These are phyloP conservation scores for Corythoichthys haematopterus DNA, from an alignment of 2,113 vertebrate species.

Conservation along the genomic window DNA sequence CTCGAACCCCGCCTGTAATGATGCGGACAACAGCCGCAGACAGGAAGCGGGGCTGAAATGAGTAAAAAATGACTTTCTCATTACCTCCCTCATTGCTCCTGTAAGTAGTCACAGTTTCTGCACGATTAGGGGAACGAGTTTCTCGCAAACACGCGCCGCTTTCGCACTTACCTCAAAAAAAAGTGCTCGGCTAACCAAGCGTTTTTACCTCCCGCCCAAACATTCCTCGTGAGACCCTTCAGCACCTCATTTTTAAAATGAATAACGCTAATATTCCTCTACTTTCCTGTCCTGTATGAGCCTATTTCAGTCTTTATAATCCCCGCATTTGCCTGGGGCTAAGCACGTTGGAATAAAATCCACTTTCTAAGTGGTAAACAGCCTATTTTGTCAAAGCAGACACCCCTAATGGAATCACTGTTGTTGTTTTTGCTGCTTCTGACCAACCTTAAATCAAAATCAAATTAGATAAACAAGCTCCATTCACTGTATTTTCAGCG, in stretches of 20 bases:
- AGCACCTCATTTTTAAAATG: conserved; percentile 8
- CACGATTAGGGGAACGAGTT: conserved; percentile 71
- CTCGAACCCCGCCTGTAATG: conserved; percentile 51
- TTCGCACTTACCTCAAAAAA: conserved; percentile 9
- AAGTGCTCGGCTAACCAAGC: conserved; percentile 19
- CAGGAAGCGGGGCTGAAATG: conserved; percentile 71
- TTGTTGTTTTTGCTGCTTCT: conserved; percentile 5
- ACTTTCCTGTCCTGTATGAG: conserved; percentile 46
- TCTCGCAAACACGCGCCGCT: conserved; percentile 28
- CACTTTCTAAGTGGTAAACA: conserved; percentile 23
- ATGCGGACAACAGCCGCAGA: conserved; percentile 72
- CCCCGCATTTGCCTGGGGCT: conserved; percentile 38
- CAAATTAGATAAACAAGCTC: conserved; percentile 36
- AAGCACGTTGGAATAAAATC: conserved; percentile 46
- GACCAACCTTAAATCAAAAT: background rate
- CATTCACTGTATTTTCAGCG: conserved; percentile 29
- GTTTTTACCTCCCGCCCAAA: conserved; percentile 17
- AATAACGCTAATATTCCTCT: conserved; percentile 41
- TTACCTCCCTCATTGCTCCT: conserved; percentile 80
- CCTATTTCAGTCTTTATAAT: conserved; percentile 53
- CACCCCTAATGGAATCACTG: conserved; percentile 9
- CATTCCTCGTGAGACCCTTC: conserved; percentile 14
- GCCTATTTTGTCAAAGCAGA: background rate
- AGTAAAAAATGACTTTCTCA: conserved; percentile 79
- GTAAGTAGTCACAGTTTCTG: conserved; percentile 77